Evolutionary conservation across 2,888 invertebrate genomes (phyloP).

Genomic region (Drosophila dives): DNA sequence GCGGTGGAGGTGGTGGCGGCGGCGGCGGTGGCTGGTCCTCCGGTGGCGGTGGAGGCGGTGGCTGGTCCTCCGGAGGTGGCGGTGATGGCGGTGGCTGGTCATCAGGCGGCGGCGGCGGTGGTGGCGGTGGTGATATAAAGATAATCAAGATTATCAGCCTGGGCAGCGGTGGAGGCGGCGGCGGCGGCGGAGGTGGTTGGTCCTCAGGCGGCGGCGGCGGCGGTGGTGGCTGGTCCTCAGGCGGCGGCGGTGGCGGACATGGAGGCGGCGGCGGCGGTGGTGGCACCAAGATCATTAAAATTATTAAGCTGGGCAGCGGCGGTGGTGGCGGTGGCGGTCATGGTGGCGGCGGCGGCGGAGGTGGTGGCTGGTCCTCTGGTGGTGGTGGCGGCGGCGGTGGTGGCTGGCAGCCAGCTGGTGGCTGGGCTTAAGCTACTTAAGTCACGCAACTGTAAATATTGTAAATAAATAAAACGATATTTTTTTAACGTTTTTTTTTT

Average conservation of each 20-base stretch:
- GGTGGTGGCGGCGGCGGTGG: constrained; percentile 66
- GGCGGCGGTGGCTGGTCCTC: constrained; percentile 61
- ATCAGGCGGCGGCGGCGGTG: constrained; percentile 62
- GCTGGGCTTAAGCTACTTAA: constrained; percentile 73
- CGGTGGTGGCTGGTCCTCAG: constrained; percentile 47
- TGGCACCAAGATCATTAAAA: constrained; percentile 51
- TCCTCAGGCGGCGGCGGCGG: constrained; percentile 33
- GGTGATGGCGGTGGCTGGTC: constrained; percentile 81
- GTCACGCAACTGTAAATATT: constrained; percentile 63
- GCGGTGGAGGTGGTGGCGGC: constrained; percentile 65
- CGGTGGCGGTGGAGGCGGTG: constrained; percentile 60
- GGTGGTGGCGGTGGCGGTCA: constrained; percentile 51
- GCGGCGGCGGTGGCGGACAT: constrained; percentile 59
- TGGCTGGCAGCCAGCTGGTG: constrained; percentile 77
- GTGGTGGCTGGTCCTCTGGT: constrained; percentile 58
- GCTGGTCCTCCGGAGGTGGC: constrained; percentile 60
- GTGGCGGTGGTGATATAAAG: constrained; percentile 51
- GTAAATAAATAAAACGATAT: constrained; percentile 55
- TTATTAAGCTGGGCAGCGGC: constrained; percentile 54
- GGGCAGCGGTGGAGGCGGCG: constrained; percentile 39
- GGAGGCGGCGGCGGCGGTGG: constrained; percentile 55
- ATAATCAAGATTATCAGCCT: background rate
- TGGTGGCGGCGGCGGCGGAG: constrained; percentile 50
- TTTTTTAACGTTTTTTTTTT: constrained; percentile 9
- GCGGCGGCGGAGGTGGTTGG: constrained; percentile 51